Evolutionary conservation across 1,140 invertebrate genomes (phyloP), one percentile per base, ranked within the genome.

Genomic region (Zaprionus inermis): DNA sequence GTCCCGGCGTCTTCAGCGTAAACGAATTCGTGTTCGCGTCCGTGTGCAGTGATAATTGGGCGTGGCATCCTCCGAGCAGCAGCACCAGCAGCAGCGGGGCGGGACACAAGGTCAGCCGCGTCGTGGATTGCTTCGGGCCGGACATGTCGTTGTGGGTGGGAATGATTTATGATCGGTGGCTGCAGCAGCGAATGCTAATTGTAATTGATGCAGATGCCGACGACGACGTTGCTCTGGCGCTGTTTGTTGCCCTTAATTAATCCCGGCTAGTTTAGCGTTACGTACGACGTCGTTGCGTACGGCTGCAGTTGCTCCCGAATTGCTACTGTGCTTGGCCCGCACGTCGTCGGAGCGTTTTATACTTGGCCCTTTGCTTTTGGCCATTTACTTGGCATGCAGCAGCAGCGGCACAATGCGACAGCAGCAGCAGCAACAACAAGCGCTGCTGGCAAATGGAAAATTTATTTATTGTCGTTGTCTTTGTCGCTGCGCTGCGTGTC

Each of bases 11-110:
- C 58, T 92, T 91, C 14, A 92, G 59, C n/a, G 85, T 91, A 30
- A 81, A 92, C 3, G 91, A 92, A 34, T 92, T 92, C 1, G 77
- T 80, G 58, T 91, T 81, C 44, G 91, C 72, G 49, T 92, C 91
- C 22, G 79, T 83, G 71, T 92, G 91, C 32, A 79, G 83, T 60
- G 91, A 78, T 55, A 92, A 76, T 72, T 92, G 91, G 1, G 88
- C 91, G 1, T 65, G 58, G 61, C 83, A 81, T 61, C 57, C 67
- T 49, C 68, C 32, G n/a, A 84, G 20, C 24, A 76, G 14, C 72
- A 89, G 46, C 18, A 46, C 4, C 9, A 36, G 49, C 55, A 60
- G 24, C 30, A 46, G 34, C 65, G 81, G 1, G 14, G 49, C 54
- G 58, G 72, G 41, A 51, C 18, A 5, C 30, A 32, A 32, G 30